Base-by-base conservation (phyloP, 2,888 invertebrate species). In the Drosophila ustulata region DNA sequence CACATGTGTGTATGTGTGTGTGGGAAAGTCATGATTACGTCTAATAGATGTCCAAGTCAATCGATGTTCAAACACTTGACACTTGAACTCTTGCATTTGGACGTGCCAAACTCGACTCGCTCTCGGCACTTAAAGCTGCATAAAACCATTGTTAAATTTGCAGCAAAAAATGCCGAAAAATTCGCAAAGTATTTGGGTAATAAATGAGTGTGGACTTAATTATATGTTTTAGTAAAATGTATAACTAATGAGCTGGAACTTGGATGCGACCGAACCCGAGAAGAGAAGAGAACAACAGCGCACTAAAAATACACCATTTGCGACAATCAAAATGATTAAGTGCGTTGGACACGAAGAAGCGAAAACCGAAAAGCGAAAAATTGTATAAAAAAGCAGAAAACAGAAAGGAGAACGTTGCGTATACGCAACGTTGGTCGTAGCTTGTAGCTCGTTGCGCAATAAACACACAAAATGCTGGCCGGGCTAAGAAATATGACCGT, bases 21-120 rank as follows among this genome's bases (percentile, higher is more conserved):
- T 55, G 63, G 51, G 57, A 53, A 71, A 74, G 78, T 80, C 88
- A 89, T 90, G 89, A 89, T 90, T 89, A 90, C 88, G 89, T 89
- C 90, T 83, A 89, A 90, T 90, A 90, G 86, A 90, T 89, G 90
- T 90, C 89, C 86, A 82, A 89, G 88, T 90, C 90, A 90, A 89
- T 89, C 88, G 88, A 78, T 89, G 90, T 90, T 79, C 77, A 78
- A 86, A 66, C 79, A 79, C 82, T 82, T 90, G 89, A 90, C 90
- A 89, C 77, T 75, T 77, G 68, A 75, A 75, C 80, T 65, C 73
- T 59, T 71, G 62, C 51, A 50, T 47, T 70, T 70, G 72, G 63
- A 73, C 74, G 78, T 78, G 78, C 75, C 59, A 65, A 46, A 61
- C 76, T 68, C 58, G 46, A 52, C 34, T 43, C 7, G 49, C 46